phyloP scores from a whole-genome alignment of 2,888 invertebrate genomes.

The Cephalotes varians region DNA sequence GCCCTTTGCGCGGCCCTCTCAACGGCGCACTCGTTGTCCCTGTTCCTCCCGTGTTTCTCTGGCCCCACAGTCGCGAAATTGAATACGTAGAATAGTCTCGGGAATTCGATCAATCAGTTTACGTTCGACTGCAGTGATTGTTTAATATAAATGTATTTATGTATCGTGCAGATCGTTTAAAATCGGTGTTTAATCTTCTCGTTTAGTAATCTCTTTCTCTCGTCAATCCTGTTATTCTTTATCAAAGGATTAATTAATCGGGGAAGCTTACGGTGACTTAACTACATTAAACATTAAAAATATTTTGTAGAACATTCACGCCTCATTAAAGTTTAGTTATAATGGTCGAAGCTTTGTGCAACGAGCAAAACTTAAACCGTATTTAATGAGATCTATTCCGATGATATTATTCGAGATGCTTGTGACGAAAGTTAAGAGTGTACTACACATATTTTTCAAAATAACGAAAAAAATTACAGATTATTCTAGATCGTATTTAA shows the following conservation, averaged over 20 bases:
- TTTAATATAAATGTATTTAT: slow-evolving; percentile 10
- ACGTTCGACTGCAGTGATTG: not conserved
- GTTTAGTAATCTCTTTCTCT: not conserved
- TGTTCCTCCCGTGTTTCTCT: slow-evolving; percentile 19
- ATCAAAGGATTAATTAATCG: not conserved
- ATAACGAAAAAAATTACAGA: no score
- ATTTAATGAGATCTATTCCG: not conserved
- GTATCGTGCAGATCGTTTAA: not conserved
- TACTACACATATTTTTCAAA: no score
- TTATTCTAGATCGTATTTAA: no score
- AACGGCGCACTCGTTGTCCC: slow-evolving; percentile 19
- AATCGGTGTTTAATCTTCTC: not conserved
- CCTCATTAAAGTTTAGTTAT: not conserved
- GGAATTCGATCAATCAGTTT: slow-evolving; percentile 34
- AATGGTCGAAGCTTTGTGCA: not conserved
- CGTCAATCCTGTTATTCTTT: not conserved
- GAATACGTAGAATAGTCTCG: slow-evolving; percentile 10
- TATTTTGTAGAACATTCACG: not conserved
- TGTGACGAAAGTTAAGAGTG: not conserved
- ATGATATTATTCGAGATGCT: not conserved
- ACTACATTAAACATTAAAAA: not conserved
- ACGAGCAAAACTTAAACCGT: not conserved
- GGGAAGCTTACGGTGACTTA: not conserved
- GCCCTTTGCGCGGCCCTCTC: slow-evolving; percentile 24
- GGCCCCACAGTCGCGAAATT: slow-evolving; percentile 45